Percentiles rank a stretch among this genome's conserved stretches.
phyloP scores from a whole-genome alignment of 2,888 invertebrate genomes.

The Thumatha senex region DNA sequence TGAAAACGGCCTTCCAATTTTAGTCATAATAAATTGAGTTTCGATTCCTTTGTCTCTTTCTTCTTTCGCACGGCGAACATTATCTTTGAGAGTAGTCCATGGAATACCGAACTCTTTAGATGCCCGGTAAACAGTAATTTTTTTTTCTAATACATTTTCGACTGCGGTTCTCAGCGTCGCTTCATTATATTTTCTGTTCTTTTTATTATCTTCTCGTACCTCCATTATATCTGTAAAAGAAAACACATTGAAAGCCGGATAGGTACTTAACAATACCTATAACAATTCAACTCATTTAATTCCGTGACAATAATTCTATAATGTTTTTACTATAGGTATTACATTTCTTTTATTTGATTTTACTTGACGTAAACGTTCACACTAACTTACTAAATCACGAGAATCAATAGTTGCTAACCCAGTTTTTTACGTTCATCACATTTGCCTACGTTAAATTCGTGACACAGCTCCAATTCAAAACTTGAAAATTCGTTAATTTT shows the following conservation, averaged over 20 bases:
- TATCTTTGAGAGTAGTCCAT: not conserved
- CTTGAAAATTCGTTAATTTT: too few species aligned
- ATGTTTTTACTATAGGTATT: too few species aligned
- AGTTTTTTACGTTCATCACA: too few species aligned
- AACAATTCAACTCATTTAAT: not conserved
- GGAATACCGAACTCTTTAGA: not conserved
- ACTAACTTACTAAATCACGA: too few species aligned
- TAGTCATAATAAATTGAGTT: not conserved
- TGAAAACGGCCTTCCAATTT: not conserved
- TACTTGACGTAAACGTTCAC: too few species aligned
- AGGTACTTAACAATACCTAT: too few species aligned
- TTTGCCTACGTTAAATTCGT: not conserved
- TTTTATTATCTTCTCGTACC: too few species aligned
- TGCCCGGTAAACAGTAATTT: not conserved
- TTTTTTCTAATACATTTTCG: not conserved
- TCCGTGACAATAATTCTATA: not conserved
- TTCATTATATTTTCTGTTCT: not conserved
- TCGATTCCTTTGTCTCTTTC: not conserved
- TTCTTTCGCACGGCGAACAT: not conserved
- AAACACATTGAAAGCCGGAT: too few species aligned
- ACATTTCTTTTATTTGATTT: too few species aligned
- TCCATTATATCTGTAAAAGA: not conserved
- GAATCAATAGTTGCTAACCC: too few species aligned
- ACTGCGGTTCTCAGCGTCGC: not conserved
- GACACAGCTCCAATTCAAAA: too few species aligned